Percentiles rank a stretch among this genome's conserved stretches.
Evolutionary conservation across 1,140 invertebrate genomes (phyloP).

Genomic region (Zaprionus gabonicus): DNA sequence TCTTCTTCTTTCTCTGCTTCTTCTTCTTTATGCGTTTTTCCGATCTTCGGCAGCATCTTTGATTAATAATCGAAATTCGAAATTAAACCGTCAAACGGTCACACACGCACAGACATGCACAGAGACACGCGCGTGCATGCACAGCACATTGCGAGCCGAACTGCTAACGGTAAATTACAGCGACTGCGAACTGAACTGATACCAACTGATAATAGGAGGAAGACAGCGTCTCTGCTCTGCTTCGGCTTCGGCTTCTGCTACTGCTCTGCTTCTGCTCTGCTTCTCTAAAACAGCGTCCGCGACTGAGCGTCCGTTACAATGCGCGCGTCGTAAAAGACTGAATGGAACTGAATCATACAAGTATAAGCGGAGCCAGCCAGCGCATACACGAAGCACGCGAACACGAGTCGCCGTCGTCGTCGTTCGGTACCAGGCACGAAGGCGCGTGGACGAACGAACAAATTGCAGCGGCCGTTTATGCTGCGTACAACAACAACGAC

Average conservation of each 20-base stretch:
- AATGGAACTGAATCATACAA: conserved; percentile 44
- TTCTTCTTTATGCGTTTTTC: conserved; percentile 46
- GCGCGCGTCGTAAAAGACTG: conserved; percentile 51
- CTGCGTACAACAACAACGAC: conserved; percentile 37
- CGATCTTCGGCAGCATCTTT: conserved; percentile 57
- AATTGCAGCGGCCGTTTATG: conserved; percentile 28
- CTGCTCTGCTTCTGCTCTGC: not conserved
- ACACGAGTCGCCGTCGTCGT: not conserved
- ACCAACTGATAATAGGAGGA: conserved; percentile 20
- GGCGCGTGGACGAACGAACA: not conserved
- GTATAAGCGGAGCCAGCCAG: conserved; percentile 23
- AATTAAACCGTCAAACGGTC: conserved; percentile 61
- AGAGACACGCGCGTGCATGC: conserved; percentile 11
- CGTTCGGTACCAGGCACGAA: conserved; percentile 16
- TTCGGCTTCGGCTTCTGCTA: not conserved
- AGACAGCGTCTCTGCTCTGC: conserved; percentile 1
- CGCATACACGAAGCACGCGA: conserved; percentile 5
- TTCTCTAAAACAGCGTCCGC: conserved; percentile 45
- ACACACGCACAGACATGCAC: conserved; percentile 16
- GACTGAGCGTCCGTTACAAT: conserved; percentile 49
- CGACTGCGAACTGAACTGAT: not conserved
- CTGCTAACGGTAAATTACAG: conserved; percentile 38
- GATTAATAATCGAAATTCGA: conserved; percentile 34
- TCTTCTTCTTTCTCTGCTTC: conserved; percentile 1
- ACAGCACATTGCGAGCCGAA: conserved; percentile 6